Percentiles rank a stretch among this genome's conserved stretches.
These are phyloP conservation scores for Didymodactylos carnosus DNA, from an alignment of 2,888 invertebrate genomes.

Conservation along the genomic window DNA sequence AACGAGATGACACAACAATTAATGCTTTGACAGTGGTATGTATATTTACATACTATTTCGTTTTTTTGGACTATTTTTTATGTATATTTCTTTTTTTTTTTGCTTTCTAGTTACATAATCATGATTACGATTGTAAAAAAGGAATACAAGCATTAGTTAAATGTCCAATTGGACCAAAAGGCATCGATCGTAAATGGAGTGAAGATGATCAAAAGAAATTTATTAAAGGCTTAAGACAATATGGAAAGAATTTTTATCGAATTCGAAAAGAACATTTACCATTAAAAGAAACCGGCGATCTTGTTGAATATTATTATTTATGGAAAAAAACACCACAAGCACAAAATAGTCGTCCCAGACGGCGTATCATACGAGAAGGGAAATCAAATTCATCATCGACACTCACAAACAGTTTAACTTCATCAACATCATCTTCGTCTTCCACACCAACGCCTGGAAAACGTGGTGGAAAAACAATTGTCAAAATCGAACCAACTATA, in stretches of 20 bases:
- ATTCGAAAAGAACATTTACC: conserved; percentile 86
- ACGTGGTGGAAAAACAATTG: not conserved
- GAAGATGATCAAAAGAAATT: conserved; percentile 53
- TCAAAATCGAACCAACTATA: not conserved
- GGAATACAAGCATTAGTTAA: conserved; percentile 86
- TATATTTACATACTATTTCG: conserved; percentile 1
- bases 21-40: conserved; percentile 57
- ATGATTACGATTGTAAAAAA: conserved; percentile 82
- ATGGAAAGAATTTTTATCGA: conserved; percentile 95
- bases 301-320: conserved; percentile 93
- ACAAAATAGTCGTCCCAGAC: conserved; percentile 78
- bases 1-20: conserved; percentile 86
- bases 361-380: conserved; percentile 39
- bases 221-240: conserved; percentile 87
- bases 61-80: not conserved
- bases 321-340: conserved; percentile 99
- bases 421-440: not conserved
- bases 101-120: conserved; percentile 86
- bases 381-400: not conserved
- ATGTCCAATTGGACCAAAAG: conserved; percentile 89
- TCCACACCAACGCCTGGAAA: not conserved
- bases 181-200: conserved; percentile 71
- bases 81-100: too few relatives aligned
- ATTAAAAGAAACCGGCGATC: conserved; percentile 73
- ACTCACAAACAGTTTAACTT: not conserved